Evolutionary conservation across 35 echinoderm and acorn worm species (phyloP).

Genomic region (Eucidaris tribuloides): DNA sequence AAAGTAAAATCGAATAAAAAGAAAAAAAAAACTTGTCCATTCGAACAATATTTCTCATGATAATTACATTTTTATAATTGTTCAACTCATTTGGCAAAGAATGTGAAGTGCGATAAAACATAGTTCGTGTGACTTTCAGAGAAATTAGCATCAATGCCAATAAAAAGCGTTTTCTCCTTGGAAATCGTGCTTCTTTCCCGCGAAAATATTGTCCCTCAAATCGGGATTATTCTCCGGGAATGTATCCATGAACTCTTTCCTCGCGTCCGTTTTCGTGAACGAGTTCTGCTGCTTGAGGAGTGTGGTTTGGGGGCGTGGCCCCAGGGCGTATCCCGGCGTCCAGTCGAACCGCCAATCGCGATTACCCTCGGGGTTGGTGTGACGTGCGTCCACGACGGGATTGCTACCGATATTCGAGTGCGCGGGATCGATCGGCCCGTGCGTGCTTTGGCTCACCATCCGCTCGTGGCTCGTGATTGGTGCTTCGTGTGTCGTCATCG

Average conservation of each 20-base stretch:
- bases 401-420: conserved; percentile 44
- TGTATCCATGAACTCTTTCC: conserved; percentile 41
- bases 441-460: conserved; percentile 10
- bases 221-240: conserved; percentile 86
- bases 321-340: conserved; percentile 61
- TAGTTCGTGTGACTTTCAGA: neutral
- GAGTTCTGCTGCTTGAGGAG: conserved; percentile 84
- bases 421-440: conserved; percentile 49
- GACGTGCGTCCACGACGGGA: conserved; percentile 58
- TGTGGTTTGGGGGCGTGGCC: conserved; percentile 61
- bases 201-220: conserved; percentile 72
- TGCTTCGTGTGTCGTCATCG: conserved; percentile 15
- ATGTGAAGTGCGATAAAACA: neutral
- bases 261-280: conserved; percentile 73
- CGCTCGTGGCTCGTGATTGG: conserved; percentile 10
- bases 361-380: conserved; percentile 62
- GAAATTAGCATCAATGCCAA: conserved; percentile 52
- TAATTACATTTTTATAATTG: neutral
- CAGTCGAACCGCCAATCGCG: conserved; percentile 63
- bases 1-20: neutral
- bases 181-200: conserved; percentile 88
- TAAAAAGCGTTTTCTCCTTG: conserved; percentile 79
- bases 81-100: neutral
- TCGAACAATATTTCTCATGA: neutral
- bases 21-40: neutral